These are phyloP conservation scores for Lepilemur septentrionalis DNA, from an alignment of 2,797 vertebrate species.

Conservation along the genomic window DNA sequence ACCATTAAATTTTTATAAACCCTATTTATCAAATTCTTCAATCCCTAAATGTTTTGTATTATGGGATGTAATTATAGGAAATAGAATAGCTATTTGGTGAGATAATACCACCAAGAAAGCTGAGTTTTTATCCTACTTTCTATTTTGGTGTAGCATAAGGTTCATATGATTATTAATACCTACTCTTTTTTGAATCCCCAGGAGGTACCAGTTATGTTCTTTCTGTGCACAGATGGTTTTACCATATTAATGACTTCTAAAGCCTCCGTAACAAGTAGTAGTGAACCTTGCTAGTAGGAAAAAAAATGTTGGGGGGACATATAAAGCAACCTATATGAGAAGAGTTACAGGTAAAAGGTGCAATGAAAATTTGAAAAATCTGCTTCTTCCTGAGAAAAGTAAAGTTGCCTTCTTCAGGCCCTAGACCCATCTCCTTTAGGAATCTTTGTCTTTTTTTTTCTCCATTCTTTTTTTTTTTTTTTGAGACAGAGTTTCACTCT, in stretches of 20 bases:
- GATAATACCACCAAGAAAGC: not conserved
- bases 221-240: not conserved
- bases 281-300: not conserved
- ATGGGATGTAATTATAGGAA: not conserved
- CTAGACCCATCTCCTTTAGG: not conserved
- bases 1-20: not conserved
- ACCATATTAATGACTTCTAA: not conserved
- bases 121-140: conserved; percentile 4
- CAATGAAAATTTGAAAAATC: not conserved
- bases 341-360: not conserved
- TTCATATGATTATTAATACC: not conserved
- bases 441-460: conserved; percentile 3
- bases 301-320: not conserved
- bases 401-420: not conserved
- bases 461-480: not conserved
- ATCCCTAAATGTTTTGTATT: not conserved
- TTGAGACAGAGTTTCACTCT: too few relatives aligned
- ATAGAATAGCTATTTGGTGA: not conserved
- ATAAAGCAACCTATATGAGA: not conserved
- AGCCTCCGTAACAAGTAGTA: not conserved
- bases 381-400: not conserved
- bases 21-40: not conserved
- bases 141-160: not conserved
- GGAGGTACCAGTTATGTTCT: not conserved
- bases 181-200: not conserved